Conservation (phyloP, 2,888 invertebrate genomes). For the Heteromurus nitidus region DNA sequence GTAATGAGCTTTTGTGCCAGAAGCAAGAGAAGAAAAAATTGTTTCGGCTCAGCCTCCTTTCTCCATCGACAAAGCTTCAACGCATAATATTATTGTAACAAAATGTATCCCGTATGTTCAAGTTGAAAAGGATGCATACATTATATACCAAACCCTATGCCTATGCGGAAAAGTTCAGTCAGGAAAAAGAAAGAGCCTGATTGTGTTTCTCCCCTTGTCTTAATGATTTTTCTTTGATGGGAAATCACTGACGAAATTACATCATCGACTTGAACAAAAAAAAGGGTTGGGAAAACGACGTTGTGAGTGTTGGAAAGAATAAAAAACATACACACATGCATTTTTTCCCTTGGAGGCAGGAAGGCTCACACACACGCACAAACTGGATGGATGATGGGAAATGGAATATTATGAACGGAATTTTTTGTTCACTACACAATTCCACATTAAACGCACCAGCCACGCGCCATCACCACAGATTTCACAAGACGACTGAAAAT, state of each 20-base stretch:
- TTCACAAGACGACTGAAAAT: too few species aligned
- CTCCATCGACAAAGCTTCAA: slow-evolving; percentile 23
- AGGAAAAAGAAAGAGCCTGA: slow-evolving; percentile 16
- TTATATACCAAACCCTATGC: too few species aligned
- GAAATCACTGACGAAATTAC: slow-evolving; percentile 30
- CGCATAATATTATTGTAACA: slow-evolving; percentile 31
- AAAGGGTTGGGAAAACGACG: slow-evolving; percentile 42
- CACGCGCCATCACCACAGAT: slow-evolving; percentile 28
- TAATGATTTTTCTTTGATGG: slow-evolving; percentile 54
- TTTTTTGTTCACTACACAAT: too few species aligned
- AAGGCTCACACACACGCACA: too few species aligned
- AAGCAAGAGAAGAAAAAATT: slow-evolving; percentile 17
- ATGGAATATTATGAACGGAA: too few species aligned
- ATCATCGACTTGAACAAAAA: slow-evolving; percentile 13
- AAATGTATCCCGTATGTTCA: background rate
- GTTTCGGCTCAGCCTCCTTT: slow-evolving; percentile 8
- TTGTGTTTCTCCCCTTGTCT: slow-evolving; percentile 50
- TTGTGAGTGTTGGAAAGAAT: too few species aligned
- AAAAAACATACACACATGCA: too few species aligned
- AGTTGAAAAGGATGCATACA: background rate
- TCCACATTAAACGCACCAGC: slow-evolving; percentile 44
- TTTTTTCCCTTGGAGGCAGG: too few species aligned
- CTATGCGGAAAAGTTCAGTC: background rate
- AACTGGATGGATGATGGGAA: too few species aligned
- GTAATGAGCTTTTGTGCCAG: slow-evolving; percentile 51